These are phyloP conservation scores for Zoanthus solanderi DNA, from an alignment of 92 coral and sea anemone genomes.

Conservation along the genomic window DNA sequence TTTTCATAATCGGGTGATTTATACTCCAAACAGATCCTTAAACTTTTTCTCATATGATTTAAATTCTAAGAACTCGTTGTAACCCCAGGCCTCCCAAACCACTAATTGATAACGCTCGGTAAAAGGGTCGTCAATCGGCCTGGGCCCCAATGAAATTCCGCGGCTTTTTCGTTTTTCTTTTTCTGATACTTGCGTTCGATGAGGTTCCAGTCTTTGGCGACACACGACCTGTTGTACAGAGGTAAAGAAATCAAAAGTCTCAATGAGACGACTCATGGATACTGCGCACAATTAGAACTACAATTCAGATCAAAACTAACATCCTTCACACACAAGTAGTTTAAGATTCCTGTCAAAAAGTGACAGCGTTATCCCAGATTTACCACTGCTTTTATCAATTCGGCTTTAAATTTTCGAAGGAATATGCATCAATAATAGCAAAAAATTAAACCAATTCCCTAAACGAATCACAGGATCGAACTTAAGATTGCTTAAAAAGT, in stretches of 20 bases:
- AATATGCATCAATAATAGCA: too few species aligned
- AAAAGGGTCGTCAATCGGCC: slow-evolving; percentile 65
- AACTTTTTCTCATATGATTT: slow-evolving; percentile 68
- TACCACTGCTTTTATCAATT: too few species aligned
- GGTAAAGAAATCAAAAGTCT: not conserved
- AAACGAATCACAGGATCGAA: too few species aligned
- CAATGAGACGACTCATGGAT: too few species aligned
- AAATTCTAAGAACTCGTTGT: slow-evolving; percentile 68
- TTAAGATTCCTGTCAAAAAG: too few species aligned
- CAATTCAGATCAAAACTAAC: too few species aligned
- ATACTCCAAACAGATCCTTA: slow-evolving; percentile 60
- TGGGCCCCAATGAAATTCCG: slow-evolving; percentile 23
- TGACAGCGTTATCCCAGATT: too few species aligned
- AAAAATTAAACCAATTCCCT: too few species aligned
- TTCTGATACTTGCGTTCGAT: slow-evolving; percentile 56
- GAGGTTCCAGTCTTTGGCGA: slow-evolving; percentile 80
- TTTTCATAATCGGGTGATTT: not conserved
- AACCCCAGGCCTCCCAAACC: slow-evolving; percentile 93
- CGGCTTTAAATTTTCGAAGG: too few species aligned
- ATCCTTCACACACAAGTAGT: too few species aligned
- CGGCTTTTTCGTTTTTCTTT: slow-evolving; percentile 39
- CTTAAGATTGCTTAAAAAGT: too few species aligned
- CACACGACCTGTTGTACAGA: slow-evolving; percentile 68
- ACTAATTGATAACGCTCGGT: slow-evolving; percentile 86
- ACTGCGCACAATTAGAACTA: too few species aligned